phyloP scores from a whole-genome alignment of 2,888 invertebrate species.

The Xylota sylvarum region DNA sequence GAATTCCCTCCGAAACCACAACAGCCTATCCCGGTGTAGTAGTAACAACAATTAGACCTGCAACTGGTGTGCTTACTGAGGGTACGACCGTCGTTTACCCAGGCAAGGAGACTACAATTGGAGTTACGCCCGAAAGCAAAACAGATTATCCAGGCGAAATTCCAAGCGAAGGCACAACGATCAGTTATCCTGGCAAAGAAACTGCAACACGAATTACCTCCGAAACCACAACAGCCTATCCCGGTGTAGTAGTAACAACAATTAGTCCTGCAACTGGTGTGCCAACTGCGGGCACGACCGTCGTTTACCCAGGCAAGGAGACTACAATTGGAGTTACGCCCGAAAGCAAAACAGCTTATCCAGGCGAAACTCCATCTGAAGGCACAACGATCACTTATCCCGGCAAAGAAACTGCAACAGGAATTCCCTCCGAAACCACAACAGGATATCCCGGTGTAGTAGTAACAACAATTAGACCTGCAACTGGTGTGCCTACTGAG shows the following conservation, averaged over 20 bases:
- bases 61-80: background rate
- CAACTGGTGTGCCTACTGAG: background rate
- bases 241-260: background rate
- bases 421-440: background rate
- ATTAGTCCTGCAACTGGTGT: background rate
- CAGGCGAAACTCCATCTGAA: background rate
- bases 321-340: background rate
- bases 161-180: constrained; percentile 19
- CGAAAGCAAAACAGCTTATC: background rate
- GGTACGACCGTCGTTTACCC: constrained; percentile 40
- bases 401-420: background rate
- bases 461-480: background rate
- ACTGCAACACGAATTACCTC: constrained; percentile 12
- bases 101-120: background rate
- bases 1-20: background rate
- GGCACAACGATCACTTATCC: background rate
- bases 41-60: background rate
- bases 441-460: background rate
- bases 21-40: background rate
- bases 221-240: background rate
- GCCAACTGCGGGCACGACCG: background rate
- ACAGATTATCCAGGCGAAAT: background rate
- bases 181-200: background rate
- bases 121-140: constrained; percentile 4
- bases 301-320: background rate